Evolutionary conservation across 2,113 vertebrate species (phyloP), one percentile per base, ranked within the genome.

Genomic region (Apus apus): DNA sequence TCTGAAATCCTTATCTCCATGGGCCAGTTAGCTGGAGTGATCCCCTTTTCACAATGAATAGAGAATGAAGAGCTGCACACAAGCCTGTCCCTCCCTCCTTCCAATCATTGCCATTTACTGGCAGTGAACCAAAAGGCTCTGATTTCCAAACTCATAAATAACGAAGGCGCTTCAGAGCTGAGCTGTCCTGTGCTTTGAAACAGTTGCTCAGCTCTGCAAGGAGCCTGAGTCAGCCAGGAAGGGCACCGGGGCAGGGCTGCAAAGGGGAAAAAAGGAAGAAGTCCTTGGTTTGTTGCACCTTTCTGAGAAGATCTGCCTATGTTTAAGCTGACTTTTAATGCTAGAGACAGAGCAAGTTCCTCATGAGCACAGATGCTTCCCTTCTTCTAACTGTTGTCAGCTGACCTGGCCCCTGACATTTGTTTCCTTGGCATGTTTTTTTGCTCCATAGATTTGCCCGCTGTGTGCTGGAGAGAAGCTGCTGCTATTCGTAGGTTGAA

Each of bases 1-100:
- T 98, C 97, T 98, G 98, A 98, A 99, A 98, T 97, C 97, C 98
- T 99, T 98, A 99, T 99, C 99, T 98, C 97, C 92, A 95, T 20
- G 80, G 98, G 96, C 97, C 98, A 98, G 97, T 98, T 98, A 98
- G 98, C 98, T 98, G 97, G 98, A 98, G 98, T 98, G 98, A 98
- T 98, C 97, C 97, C 97, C 98, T 96, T 96, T 81, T 96, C 96
- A 97, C 94, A 95, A 93, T 91, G 97, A 97, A 87, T 48, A 97
- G 97, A 86, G 91, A 97, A 96, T 98, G 96, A 98, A 97, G 97
- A 97, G 94, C 94, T 60, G 62, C 84, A 60, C 82, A 82, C 80
- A 94, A 87, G 61, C 66, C 14, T 60, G 66, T 65, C 85, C 66
- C 74, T 79, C 82, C 93, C 64, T 58, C 50, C 71, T 70, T 67